A percentile compares a stretch with the other conserved stretches of the same genome.
These are phyloP conservation scores for Alethe diademata DNA, from an alignment of 2,113 vertebrate genomes.

Conservation along the genomic window DNA sequence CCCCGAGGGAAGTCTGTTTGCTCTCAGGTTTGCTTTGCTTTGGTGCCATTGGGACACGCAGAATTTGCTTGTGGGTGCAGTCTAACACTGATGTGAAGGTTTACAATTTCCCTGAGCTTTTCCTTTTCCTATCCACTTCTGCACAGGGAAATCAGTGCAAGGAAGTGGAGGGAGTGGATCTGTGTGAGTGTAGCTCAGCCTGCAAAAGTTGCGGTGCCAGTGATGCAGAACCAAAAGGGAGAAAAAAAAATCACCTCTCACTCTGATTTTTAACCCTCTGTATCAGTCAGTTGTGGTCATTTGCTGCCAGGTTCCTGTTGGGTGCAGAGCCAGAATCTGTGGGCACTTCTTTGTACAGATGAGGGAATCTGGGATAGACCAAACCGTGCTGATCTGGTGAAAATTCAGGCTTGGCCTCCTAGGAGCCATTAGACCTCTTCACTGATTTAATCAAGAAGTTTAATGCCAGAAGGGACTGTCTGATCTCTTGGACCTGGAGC, in stretches of 20 bases:
- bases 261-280: not conserved
- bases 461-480: not conserved
- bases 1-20: not conserved
- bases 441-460: not conserved
- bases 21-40: not conserved
- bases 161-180: not conserved
- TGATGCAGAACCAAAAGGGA: not conserved
- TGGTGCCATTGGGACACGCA: not conserved
- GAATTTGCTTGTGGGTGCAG: not conserved
- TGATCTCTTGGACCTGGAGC: not conserved
- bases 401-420: not conserved
- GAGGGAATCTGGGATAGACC: not conserved
- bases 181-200: not conserved
- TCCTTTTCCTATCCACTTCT: not conserved
- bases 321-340: not conserved
- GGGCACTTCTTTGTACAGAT: not conserved
- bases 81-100: not conserved
- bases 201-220: not conserved
- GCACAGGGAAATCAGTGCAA: not conserved
- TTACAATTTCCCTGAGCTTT: not conserved
- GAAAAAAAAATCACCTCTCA: not conserved
- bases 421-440: not conserved
- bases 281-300: not conserved
- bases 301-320: accelerated
- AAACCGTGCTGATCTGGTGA: accelerated